A percentile compares a stretch with the other conserved stretches of the same genome.
phyloP scores from a whole-genome alignment of 2,888 invertebrate species.

The Agonopterix heracliana region DNA sequence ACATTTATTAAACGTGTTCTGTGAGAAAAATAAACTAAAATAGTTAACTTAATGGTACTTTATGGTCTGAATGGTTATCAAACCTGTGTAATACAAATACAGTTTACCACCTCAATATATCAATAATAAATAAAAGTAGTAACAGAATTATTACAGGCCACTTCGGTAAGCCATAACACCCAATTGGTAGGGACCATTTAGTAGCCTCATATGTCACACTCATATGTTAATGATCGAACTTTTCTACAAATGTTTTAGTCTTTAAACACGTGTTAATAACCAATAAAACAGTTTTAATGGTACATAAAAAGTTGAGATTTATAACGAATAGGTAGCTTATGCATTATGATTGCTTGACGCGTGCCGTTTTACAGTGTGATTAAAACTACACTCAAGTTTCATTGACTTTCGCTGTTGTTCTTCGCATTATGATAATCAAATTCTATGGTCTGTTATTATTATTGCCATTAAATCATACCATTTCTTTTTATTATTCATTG shows the following conservation, averaged over 20 bases:
- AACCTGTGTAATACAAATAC: no score
- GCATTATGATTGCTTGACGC: constrained; percentile 57
- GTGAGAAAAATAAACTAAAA: no score
- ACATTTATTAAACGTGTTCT: no score
- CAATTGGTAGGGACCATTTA: not conserved
- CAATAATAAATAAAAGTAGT: no score
- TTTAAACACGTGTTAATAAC: constrained; percentile 74
- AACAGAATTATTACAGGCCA: no score
- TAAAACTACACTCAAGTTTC: constrained; percentile 37
- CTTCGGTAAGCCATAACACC: not conserved
- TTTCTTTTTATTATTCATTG: constrained; percentile 7
- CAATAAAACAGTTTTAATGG: constrained; percentile 72
- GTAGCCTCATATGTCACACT: constrained; percentile 32
- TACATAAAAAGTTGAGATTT: constrained; percentile 74
- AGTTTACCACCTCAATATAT: no score
- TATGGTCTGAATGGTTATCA: no score
- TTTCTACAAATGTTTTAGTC: constrained; percentile 71
- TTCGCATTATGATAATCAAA: constrained; percentile 20
- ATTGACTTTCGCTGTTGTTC: constrained; percentile 39
- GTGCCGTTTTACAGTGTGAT: constrained; percentile 39
- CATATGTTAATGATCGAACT: constrained; percentile 59
- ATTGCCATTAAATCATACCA: constrained; percentile 9
- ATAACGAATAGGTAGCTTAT: constrained; percentile 64
- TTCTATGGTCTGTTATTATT: constrained; percentile 14
- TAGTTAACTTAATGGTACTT: no score